Evolutionary conservation across 2,888 invertebrate species (phyloP).

Genomic region (Drosophila falleni): DNA sequence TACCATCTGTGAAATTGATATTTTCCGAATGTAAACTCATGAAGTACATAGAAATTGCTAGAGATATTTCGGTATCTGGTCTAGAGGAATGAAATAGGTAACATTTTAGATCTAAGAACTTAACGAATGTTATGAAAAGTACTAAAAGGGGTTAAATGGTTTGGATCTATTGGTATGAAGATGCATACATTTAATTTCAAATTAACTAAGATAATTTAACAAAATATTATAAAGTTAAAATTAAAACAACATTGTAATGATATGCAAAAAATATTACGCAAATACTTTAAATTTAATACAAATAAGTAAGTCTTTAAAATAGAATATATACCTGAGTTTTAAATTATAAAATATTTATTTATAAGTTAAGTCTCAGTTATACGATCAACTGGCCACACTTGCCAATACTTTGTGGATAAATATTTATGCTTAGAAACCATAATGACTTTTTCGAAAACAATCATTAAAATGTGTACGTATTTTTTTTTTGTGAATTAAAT

Average conservation of each 20-base stretch:
- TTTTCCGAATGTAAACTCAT: constrained; percentile 19
- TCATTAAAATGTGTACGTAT: constrained; percentile 24
- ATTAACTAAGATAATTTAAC: background rate
- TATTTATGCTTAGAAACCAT: constrained; percentile 17
- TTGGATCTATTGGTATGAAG: no score
- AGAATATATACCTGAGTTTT: background rate
- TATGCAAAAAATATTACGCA: no score
- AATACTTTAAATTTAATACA: no score
- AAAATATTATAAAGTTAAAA: background rate
- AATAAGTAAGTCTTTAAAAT: background rate
- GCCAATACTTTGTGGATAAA: constrained; percentile 4
- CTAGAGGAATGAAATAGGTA: background rate
- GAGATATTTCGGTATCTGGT: background rate
- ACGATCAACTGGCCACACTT: constrained; percentile 5
- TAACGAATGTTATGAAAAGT: no score
- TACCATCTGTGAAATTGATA: constrained; percentile 24
- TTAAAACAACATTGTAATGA: background rate
- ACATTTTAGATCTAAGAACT: background rate
- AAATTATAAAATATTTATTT: background rate
- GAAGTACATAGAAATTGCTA: background rate
- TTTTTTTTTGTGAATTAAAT: constrained; percentile 15
- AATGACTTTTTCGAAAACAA: constrained; percentile 19
- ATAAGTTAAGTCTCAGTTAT: background rate
- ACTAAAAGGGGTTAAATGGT: no score
- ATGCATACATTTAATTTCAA: no score